These are phyloP conservation scores for Peromyscus polionotus DNA, from an alignment of 2,113 vertebrate genomes.

Conservation along the genomic window DNA sequence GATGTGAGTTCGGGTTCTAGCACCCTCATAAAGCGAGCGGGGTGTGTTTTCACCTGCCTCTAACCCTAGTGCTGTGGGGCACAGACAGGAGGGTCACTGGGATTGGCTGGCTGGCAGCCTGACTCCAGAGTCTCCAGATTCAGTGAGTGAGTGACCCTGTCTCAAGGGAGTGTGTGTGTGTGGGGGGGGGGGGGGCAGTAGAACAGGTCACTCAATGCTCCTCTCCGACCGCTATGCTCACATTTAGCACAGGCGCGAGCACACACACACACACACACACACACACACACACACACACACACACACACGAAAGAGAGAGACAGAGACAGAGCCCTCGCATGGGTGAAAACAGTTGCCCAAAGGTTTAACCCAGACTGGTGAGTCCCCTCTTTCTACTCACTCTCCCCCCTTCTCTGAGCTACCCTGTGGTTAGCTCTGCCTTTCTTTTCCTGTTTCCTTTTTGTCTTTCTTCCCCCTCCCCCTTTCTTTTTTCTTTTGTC, in stretches of 20 bases:
- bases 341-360: neutral
- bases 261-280: neutral
- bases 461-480: too few species aligned
- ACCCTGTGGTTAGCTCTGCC: neutral
- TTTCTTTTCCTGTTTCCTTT: neutral
- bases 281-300: too few species aligned
- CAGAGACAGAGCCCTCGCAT: neutral
- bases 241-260: neutral
- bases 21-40: neutral
- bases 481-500: neutral
- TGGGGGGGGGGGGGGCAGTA: neutral
- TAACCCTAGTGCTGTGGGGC: neutral
- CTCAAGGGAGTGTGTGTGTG: neutral
- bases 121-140: neutral
- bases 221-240: neutral
- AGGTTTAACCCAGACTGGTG: neutral
- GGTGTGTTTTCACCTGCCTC: neutral
- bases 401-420: neutral
- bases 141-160: neutral
- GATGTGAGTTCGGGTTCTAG: neutral
- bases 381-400: neutral
- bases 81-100: neutral
- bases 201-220: neutral
- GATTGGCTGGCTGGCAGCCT: neutral
- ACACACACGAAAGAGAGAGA: neutral